These are phyloP conservation scores for Turritopsis dohrnii DNA, from an alignment of 30 jellyfish, hydroid and myxozoan genomes.

Conservation along the genomic window DNA sequence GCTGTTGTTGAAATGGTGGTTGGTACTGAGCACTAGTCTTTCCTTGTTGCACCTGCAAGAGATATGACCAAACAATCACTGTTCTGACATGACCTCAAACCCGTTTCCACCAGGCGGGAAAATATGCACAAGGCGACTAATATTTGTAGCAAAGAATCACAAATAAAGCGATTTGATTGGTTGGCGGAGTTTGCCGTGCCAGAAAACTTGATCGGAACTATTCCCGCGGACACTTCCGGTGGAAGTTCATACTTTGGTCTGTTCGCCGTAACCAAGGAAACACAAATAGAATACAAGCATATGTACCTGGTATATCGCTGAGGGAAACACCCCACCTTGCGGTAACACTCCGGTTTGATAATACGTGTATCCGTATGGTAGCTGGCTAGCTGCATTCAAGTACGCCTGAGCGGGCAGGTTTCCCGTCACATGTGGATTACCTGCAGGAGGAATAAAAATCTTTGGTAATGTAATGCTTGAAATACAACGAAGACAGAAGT, in stretches of 20 bases:
- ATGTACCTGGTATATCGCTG: conserved; percentile 33
- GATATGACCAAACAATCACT: too few relatives aligned
- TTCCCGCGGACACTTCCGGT: neutral
- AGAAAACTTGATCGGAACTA: too few relatives aligned
- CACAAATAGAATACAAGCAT: too few relatives aligned
- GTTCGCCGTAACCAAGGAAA: neutral
- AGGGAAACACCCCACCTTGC: conserved; percentile 54
- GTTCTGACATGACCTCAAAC: too few relatives aligned
- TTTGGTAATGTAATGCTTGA: neutral
- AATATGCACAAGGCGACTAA: neutral
- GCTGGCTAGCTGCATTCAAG: conserved; percentile 25
- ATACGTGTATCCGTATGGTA: conserved; percentile 29
- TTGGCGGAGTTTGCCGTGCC: too few relatives aligned
- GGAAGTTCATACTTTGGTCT: too few relatives aligned
- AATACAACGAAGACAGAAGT: neutral
- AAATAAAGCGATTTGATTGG: too few relatives aligned
- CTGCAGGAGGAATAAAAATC: neutral
- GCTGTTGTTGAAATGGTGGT: neutral
- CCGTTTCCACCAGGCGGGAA: too few relatives aligned
- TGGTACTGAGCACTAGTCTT: conserved; percentile 19
- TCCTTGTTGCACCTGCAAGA: conserved; percentile 18
- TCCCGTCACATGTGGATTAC: conserved; percentile 13
- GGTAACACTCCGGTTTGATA: conserved; percentile 74
- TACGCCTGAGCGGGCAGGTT: conserved; percentile 1
- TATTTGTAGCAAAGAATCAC: too few relatives aligned